Evolutionary conservation across 2,888 invertebrate genomes (phyloP).

Genomic region (Nasonovia ribisnigri): DNA sequence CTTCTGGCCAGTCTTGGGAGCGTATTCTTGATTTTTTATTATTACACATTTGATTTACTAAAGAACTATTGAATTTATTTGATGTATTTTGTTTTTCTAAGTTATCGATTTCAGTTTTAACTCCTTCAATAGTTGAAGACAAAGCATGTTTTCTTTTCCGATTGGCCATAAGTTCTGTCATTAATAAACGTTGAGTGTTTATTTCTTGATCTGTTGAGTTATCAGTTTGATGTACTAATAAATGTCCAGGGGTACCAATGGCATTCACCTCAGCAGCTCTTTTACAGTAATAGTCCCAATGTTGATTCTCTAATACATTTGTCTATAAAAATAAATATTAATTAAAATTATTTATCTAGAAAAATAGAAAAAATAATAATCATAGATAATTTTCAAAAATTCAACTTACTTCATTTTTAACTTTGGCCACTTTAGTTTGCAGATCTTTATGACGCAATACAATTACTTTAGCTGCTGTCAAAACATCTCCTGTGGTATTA

Average conservation of each 20-base stretch:
- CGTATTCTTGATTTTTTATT: conserved; percentile 70
- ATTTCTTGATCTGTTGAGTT: conserved; percentile 48
- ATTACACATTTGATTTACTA: conserved; percentile 50
- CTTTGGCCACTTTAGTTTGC: conserved; percentile 87
- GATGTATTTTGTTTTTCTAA: conserved; percentile 54
- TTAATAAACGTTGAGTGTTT: conserved; percentile 37
- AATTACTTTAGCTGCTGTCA: conserved; percentile 91
- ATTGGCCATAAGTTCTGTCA: conserved; percentile 53
- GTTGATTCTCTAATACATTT: conserved; percentile 51
- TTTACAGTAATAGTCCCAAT: conserved; percentile 50
- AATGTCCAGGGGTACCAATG: conserved; percentile 46
- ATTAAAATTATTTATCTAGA: not conserved
- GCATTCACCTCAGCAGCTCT: conserved; percentile 56
- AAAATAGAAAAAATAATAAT: not conserved
- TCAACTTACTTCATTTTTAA: conserved; percentile 84
- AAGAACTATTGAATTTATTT: conserved; percentile 33
- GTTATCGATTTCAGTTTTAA: conserved; percentile 49
- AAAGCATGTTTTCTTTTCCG: conserved; percentile 53
- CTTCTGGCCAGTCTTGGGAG: conserved; percentile 92
- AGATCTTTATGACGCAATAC: conserved; percentile 92
- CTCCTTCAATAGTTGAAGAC: conserved; percentile 45
- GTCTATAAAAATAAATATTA: conserved; percentile 27
- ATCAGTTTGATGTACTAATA: conserved; percentile 24
- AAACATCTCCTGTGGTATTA: conserved; percentile 83
- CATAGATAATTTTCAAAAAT: not conserved